Evolutionary conservation across 2,888 invertebrate genomes (phyloP).

Genomic region (Melanotus villosus): DNA sequence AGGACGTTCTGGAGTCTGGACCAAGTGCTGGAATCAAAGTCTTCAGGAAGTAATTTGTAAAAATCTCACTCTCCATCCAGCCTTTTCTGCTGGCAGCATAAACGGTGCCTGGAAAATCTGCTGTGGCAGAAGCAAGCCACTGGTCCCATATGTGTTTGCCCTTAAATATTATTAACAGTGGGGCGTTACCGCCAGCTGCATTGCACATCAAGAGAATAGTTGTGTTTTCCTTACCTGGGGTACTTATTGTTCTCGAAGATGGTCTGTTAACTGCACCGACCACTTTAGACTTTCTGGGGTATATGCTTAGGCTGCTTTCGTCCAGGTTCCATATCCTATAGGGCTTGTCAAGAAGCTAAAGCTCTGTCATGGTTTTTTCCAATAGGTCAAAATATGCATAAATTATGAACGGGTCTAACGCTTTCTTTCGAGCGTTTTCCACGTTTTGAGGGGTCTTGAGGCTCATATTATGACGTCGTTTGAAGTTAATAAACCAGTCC

Average conservation of each 20-base stretch:
- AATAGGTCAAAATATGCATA: slow-evolving; percentile 45
- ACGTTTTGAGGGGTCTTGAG: slow-evolving; percentile 52
- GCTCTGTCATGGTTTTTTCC: slow-evolving; percentile 9
- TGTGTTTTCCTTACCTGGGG: neutral
- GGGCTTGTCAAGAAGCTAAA: neutral
- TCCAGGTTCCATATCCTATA: too few species aligned
- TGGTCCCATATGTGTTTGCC: slow-evolving; percentile 1
- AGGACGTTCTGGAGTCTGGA: neutral
- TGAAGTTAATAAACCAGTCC: too few species aligned
- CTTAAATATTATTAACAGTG: slow-evolving; percentile 17
- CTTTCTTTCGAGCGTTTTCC: slow-evolving; percentile 2
- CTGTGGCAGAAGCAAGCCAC: too few species aligned
- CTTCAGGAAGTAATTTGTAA: slow-evolving; percentile 18
- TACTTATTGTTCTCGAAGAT: too few species aligned
- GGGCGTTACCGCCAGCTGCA: neutral
- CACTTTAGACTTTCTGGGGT: slow-evolving; percentile 10
- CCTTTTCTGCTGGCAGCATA: too few species aligned
- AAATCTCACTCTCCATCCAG: too few species aligned
- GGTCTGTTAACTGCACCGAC: slow-evolving; percentile 5
- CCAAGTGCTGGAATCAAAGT: slow-evolving; percentile 11
- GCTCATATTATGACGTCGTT: too few species aligned
- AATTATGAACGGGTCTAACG: too few species aligned
- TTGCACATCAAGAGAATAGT: neutral
- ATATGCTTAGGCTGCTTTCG: slow-evolving; percentile 10
- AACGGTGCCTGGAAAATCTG: slow-evolving; percentile 4